Evolutionary conservation across 2,797 vertebrate genomes (phyloP).

Genomic region (Falco naumanni): DNA sequence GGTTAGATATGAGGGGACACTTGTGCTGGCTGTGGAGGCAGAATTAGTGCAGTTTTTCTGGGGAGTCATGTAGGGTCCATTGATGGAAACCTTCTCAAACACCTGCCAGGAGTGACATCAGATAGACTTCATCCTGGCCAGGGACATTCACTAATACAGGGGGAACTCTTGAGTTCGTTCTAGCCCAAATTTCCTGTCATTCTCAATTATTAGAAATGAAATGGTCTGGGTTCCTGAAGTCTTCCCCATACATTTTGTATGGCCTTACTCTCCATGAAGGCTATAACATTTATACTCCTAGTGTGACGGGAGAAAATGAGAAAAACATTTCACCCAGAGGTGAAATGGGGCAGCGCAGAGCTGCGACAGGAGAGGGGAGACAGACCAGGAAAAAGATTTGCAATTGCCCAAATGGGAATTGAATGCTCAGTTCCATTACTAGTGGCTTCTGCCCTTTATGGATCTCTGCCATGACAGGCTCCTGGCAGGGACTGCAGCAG

Average conservation of each 20-base stretch:
- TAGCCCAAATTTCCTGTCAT: neutral
- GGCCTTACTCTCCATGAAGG: neutral
- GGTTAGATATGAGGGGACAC: neutral
- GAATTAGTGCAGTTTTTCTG: neutral
- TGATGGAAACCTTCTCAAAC: neutral
- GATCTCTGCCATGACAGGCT: neutral
- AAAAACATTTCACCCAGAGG: neutral
- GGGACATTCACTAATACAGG: neutral
- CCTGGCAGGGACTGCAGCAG: neutral
- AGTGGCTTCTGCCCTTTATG: neutral
- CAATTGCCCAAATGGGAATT: neutral
- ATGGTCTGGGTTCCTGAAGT: neutral
- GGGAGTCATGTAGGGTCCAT: neutral
- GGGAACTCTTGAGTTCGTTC: neutral
- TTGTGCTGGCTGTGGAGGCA: neutral
- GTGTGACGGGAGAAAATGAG: neutral
- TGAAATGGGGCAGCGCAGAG: neutral
- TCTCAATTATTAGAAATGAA: neutral
- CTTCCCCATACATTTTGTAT: fast-evolving
- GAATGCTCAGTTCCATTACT: neutral
- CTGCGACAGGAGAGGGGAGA: neutral
- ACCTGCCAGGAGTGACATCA: neutral
- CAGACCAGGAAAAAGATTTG: neutral
- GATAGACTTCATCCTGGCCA: neutral
- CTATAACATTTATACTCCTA: neutral